Base-by-base conservation (phyloP, 2,113 vertebrate genomes). In the Vombatus ursinus region DNA sequence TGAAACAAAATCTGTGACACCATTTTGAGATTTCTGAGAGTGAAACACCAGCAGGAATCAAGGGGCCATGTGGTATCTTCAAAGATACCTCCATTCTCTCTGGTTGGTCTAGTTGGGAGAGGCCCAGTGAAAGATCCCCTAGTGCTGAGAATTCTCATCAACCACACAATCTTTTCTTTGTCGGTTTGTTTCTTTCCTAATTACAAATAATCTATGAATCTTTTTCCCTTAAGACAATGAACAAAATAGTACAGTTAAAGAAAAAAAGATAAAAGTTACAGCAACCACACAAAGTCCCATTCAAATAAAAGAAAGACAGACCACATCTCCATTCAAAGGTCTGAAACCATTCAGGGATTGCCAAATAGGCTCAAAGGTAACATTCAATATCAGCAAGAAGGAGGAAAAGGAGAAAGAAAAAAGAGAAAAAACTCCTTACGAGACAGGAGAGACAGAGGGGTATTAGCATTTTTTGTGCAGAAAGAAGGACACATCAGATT, bases 311-410 rank as follows among this genome's bases (percentile, higher is more conserved):
- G 90, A 95, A 91, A 94, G 91, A 96, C 95, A 94, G 53, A 96
- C 68, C 84, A 52, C 92, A 61, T 90, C 95, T 93, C 95, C 97
- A 95, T 97, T 97, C 94, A 96, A 97, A 89, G 90, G 94, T 14
- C 54, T 96, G 91, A 95, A 95, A 93, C 53, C 49, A 16, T 95
- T 96, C 5, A 22, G 68, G 94, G 44, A 26, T 6, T 10, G 93
- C 57, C 93, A 97, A 95, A 52, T 0, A 22, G 95, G 47, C 95
- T 98, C 94, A 96, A 96, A 98, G 97, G 98, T 98, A 96, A 96
- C 93, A 96, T 94, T 97, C 93, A 93, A 53, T 50, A 94, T 93
- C 91, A 68, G 3, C 26, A 37, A 53, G 91, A 44, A 49, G 51
- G 31, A 52, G 92, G 90, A 49, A 10, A 84, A 50, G 25, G 0